A percentile compares a stretch with the other conserved stretches of the same genome.
phyloP scores from a whole-genome alignment of 2,797 vertebrate genomes.

The Lithobates pipiens region DNA sequence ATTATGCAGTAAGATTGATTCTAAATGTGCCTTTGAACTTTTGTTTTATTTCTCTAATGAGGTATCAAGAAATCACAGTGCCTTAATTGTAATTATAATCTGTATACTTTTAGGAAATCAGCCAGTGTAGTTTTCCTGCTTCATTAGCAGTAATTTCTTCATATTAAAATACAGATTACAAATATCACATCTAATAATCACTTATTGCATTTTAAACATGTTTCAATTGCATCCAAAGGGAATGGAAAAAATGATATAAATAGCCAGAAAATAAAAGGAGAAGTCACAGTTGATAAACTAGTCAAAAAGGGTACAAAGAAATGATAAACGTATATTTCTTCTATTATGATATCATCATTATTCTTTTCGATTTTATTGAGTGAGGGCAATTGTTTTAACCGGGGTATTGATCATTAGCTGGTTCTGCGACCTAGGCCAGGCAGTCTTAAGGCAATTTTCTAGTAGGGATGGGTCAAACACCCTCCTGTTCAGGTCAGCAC shows the following conservation, averaged over 20 bases:
- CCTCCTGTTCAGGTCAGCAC: no score
- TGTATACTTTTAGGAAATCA: slow-evolving; percentile 13
- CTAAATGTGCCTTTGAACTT: slow-evolving; percentile 32
- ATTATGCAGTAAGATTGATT: background rate
- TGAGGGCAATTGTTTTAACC: no score
- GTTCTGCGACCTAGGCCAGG: no score
- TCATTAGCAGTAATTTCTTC: slow-evolving; percentile 25
- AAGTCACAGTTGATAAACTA: background rate
- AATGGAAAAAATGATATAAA: background rate
- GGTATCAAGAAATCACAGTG: slow-evolving; percentile 14
- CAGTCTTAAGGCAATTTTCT: no score
- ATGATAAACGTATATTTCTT: no score
- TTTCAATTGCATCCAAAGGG: background rate
- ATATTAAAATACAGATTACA: slow-evolving; percentile 42
- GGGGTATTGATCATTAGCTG: no score
- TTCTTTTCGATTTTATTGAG: background rate
- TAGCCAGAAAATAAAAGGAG: background rate
- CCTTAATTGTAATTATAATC: slow-evolving; percentile 39
- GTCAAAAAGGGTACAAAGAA: no score
- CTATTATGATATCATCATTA: background rate
- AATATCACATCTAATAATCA: slow-evolving; percentile 12
- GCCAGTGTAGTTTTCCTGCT: slow-evolving; percentile 21
- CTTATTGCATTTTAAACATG: slow-evolving; percentile 3
- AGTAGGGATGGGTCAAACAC: no score
- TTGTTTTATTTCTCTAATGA: slow-evolving; percentile 19